Percentiles rank a stretch among this genome's conserved stretches.
These are phyloP conservation scores for Aleiodes leptofemur DNA, from an alignment of 2,888 invertebrate genomes.

Conservation along the genomic window DNA sequence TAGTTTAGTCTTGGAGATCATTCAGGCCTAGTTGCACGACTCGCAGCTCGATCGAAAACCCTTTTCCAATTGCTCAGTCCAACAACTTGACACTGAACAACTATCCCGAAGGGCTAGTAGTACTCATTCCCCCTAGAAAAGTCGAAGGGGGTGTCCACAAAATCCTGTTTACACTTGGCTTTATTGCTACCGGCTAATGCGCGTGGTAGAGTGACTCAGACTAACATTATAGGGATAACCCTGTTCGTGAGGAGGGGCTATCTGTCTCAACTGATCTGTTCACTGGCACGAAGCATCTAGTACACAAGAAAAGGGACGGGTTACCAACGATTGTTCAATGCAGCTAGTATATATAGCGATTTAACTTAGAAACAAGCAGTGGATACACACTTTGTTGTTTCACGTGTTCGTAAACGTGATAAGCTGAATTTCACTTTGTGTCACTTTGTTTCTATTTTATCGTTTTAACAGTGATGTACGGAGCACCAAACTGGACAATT, in stretches of 20 bases:
- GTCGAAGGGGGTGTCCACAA: conserved; percentile 49
- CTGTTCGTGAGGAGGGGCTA: conserved; percentile 68
- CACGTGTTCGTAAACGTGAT: conserved; percentile 36
- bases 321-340: conserved; percentile 21
- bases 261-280: conserved; percentile 66
- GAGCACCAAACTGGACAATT: no score
- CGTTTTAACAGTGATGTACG: background rate
- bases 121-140: conserved; percentile 29
- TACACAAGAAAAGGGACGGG: conserved; percentile 23
- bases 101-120: conserved; percentile 37
- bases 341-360: conserved; percentile 3
- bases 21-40: conserved; percentile 17
- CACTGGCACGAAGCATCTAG: conserved; percentile 39
- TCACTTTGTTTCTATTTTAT: background rate
- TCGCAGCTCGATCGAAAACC: conserved; percentile 34
- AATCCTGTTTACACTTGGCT: conserved; percentile 67
- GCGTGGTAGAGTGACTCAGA: conserved; percentile 64
- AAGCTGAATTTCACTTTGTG: background rate
- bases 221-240: conserved; percentile 59
- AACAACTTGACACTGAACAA: conserved; percentile 51
- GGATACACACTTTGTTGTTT: conserved; percentile 2
- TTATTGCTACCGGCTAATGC: conserved; percentile 69
- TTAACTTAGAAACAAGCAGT: conserved; percentile 9
- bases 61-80: conserved; percentile 9
- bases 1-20: no score